These are phyloP conservation scores for Semotilus atromaculatus DNA, from an alignment of 2,797 vertebrate species.

Conservation along the genomic window DNA sequence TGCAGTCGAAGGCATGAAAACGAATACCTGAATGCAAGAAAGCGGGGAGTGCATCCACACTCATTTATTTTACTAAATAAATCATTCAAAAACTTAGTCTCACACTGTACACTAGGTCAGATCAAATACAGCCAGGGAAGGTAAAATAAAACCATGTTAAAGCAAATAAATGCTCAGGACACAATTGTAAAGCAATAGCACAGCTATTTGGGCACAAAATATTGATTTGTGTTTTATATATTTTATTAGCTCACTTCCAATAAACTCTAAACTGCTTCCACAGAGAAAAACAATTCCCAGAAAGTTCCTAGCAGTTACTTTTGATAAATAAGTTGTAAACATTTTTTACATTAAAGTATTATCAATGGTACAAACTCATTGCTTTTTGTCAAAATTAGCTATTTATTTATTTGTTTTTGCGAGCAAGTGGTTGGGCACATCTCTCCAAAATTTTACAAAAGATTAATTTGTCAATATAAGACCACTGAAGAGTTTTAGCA, in stretches of 20 bases:
- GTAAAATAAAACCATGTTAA: constrained; percentile 12
- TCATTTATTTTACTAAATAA: constrained; percentile 22
- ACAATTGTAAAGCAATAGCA: background rate
- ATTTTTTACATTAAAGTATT: too few relatives aligned
- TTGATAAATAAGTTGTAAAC: too few relatives aligned
- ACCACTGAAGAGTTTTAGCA: background rate
- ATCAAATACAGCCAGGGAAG: background rate
- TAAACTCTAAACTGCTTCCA: background rate
- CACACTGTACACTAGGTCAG: background rate
- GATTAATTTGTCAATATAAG: background rate
- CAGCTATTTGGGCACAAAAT: background rate
- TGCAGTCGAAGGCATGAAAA: constrained; percentile 10
- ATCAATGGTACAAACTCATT: background rate
- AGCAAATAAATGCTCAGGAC: background rate
- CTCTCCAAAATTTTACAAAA: background rate
- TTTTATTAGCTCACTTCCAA: constrained; percentile 5
- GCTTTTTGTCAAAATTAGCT: background rate
- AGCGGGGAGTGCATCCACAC: constrained; percentile 3
- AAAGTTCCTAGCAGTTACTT: background rate
- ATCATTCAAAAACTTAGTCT: constrained; percentile 16
- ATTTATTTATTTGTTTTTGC: background rate
- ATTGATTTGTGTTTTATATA: background rate
- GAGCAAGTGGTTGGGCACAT: background rate
- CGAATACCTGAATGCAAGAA: constrained; percentile 26
- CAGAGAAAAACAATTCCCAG: background rate